Percentiles rank a stretch among this genome's conserved stretches.
These are phyloP conservation scores for Thymelicus sylvestris DNA, from an alignment of 2,888 invertebrate species.

Conservation along the genomic window DNA sequence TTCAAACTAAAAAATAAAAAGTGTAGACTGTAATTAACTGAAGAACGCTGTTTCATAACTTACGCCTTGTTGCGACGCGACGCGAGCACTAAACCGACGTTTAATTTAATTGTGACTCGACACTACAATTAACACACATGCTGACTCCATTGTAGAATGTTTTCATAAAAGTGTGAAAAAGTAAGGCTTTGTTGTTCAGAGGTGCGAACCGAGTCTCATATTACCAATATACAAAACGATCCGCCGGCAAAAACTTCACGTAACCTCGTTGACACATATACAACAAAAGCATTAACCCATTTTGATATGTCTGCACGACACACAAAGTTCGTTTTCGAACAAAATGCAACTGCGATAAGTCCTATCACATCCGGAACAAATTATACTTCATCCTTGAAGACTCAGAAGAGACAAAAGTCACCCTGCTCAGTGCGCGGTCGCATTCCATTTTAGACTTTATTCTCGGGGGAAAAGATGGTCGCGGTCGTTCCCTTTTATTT, in stretches of 20 bases:
- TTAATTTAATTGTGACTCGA: constrained; percentile 61
- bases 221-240: constrained; percentile 79
- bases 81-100: constrained; percentile 43
- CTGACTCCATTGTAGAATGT: constrained; percentile 58
- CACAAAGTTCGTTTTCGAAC: constrained; percentile 56
- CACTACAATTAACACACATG: constrained; percentile 59
- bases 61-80: constrained; percentile 29
- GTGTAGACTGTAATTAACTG: constrained; percentile 35
- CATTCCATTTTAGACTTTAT: constrained; percentile 67
- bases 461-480: constrained; percentile 46
- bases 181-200: constrained; percentile 74
- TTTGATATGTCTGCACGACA: constrained; percentile 50
- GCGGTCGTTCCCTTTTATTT: constrained; percentile 54
- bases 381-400: constrained; percentile 78
- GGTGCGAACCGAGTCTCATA: constrained; percentile 79
- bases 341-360: constrained; percentile 51
- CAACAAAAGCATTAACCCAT: constrained; percentile 43
- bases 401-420: constrained; percentile 80
- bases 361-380: constrained; percentile 58
- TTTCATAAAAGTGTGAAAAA: constrained; percentile 76
- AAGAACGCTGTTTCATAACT: constrained; percentile 33
- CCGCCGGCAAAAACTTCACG: constrained; percentile 57
- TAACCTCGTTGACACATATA: constrained; percentile 45
- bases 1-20: constrained; percentile 30
- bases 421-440: constrained; percentile 52